Evolutionary conservation across 2,797 vertebrate genomes (phyloP), one percentile per base, ranked within the genome.

Genomic region (Gymnothorax reevesii): DNA sequence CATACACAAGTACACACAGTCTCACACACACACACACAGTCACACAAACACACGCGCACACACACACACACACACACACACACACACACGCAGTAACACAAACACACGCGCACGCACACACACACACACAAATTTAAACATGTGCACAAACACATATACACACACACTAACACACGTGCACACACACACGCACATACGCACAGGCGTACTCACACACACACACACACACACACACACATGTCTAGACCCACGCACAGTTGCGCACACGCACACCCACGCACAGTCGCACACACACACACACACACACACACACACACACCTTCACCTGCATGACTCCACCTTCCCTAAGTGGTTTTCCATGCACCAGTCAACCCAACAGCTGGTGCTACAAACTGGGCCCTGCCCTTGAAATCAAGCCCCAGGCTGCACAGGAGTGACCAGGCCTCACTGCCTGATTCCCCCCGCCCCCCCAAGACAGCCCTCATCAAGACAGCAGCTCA

Each of bases 401-500:
- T 83, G 5, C 92, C 92, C 92, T 90, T 91, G 90, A 92, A 93
- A 93, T 91, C 90, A 90, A 91, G 94, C 96, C 96, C 92, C 86
- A 90, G 96, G 96, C 96, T 94, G 92, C 88, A 89, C 87, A 90
- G 88, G 87, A 93, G 94, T 92, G 94, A 95, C 95, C 95, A 95
- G 95, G 94, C 94, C 94, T 94, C 94, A 95, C 95, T 92, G 93
- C 92, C 94, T 94, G 95, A 95, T 96, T 96, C 94, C 42, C 92
- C 92, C 92, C 95, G 4, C 12, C 97, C 95, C 96, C 96, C 95
- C 93, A 95, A 93, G 94, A 95, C 95, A 95, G 93, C 94, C 95
- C 94, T 94, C 94, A 97, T 97, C 96, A 96, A 94, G 95, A 95
- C 95, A 96, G 94, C 95, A 93, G 95, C 95, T 94, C 94, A 94